These are phyloP conservation scores for Alloplasta piceator DNA, from an alignment of 2,888 invertebrate genomes.

Conservation along the genomic window DNA sequence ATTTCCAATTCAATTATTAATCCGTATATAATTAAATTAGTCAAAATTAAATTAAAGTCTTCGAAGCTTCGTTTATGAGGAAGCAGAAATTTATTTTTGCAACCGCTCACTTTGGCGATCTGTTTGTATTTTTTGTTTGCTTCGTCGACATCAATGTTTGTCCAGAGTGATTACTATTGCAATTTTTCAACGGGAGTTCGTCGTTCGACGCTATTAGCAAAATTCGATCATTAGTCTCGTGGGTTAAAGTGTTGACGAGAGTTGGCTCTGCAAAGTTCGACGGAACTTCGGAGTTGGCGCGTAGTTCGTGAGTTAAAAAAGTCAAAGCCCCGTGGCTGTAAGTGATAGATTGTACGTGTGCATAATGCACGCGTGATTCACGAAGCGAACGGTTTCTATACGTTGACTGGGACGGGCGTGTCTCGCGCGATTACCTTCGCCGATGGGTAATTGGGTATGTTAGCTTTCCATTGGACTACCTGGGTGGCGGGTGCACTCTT, in stretches of 20 bases:
- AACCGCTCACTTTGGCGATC: too few relatives aligned
- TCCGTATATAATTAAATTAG: too few relatives aligned
- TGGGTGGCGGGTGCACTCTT: slow-evolving; percentile 61
- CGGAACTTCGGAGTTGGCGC: slow-evolving; percentile 11
- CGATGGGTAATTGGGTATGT: slow-evolving; percentile 65
- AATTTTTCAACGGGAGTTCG: too few relatives aligned
- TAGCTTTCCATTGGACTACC: slow-evolving; percentile 59
- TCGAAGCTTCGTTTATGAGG: too few relatives aligned
- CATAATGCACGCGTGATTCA: slow-evolving; percentile 13
- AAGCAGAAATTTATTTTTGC: too few relatives aligned
- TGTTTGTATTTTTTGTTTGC: too few relatives aligned
- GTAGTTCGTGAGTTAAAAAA: not conserved
- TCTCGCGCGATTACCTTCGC: slow-evolving; percentile 60
- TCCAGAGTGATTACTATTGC: too few relatives aligned
- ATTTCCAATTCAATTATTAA: too few relatives aligned
- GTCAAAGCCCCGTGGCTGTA: slow-evolving; percentile 31
- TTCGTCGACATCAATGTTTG: too few relatives aligned
- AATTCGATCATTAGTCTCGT: too few relatives aligned
- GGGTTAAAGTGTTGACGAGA: not conserved
- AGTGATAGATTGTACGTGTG: slow-evolving; percentile 25
- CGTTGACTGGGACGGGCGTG: slow-evolving; percentile 63
- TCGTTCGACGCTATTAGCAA: too few relatives aligned
- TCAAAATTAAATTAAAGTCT: too few relatives aligned
- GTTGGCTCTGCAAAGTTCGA: slow-evolving; percentile 29
- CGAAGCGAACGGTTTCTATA: slow-evolving; percentile 38